Evolutionary conservation across 2,797 vertebrate genomes (phyloP).

Genomic region (Pseudopleuronectes americanus): DNA sequence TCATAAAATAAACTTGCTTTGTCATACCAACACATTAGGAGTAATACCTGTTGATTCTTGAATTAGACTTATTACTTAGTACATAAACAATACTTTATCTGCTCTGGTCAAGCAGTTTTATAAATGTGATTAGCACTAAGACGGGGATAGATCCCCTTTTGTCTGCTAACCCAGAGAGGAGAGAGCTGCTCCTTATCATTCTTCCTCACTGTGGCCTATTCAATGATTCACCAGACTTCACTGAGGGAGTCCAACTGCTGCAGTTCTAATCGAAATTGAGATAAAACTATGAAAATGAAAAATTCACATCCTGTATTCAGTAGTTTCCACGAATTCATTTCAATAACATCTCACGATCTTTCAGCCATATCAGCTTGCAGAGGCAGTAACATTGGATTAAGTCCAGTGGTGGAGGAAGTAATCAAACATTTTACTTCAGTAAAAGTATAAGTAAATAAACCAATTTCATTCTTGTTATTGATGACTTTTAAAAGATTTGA

Average conservation of each 20-base stretch:
- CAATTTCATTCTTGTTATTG: too few relatives aligned
- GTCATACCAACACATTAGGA: not conserved
- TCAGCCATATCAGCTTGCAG: not conserved
- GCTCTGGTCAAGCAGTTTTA: slow-evolving; percentile 26
- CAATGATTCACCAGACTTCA: slow-evolving; percentile 3
- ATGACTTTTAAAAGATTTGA: too few relatives aligned
- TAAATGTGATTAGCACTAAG: slow-evolving; percentile 36
- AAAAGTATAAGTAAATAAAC: too few relatives aligned
- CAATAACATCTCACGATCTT: not conserved
- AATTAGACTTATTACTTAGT: slow-evolving; percentile 6
- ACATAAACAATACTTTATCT: not conserved
- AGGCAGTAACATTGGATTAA: not conserved
- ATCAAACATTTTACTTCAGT: too few relatives aligned
- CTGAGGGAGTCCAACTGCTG: not conserved
- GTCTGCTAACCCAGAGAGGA: slow-evolving; percentile 2
- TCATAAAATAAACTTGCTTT: not conserved
- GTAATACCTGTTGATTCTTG: slow-evolving; percentile 1
- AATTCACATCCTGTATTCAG: not conserved
- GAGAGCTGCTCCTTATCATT: slow-evolving; percentile 28
- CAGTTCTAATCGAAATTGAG: not conserved
- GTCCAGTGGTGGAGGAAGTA: not conserved
- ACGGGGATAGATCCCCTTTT: slow-evolving; percentile 23
- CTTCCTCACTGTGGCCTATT: slow-evolving; percentile 6
- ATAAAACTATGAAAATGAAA: slow-evolving; percentile 14
- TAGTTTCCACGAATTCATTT: slow-evolving; percentile 1